These are phyloP conservation scores for Gastrophysa polygoni DNA, from an alignment of 2,888 invertebrate species.

Conservation along the genomic window DNA sequence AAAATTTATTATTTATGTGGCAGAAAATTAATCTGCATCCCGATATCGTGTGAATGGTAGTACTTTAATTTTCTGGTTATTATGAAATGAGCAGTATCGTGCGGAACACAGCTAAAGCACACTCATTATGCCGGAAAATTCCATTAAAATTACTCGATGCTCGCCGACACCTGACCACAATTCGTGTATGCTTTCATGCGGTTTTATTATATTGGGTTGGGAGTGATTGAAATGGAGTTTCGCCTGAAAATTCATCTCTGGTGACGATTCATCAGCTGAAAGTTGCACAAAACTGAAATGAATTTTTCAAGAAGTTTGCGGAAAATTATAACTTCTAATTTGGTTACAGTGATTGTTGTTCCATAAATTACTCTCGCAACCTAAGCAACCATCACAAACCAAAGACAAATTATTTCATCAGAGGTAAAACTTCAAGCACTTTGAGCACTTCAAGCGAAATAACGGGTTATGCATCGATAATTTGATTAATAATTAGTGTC, in stretches of 20 bases:
- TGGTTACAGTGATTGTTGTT: too few species aligned
- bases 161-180: background rate
- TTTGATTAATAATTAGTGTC: too few species aligned
- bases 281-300: too few species aligned
- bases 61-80: conserved; percentile 12
- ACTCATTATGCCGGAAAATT: background rate
- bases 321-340: too few species aligned
- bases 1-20: conserved; percentile 13
- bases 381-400: too few species aligned
- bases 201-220: background rate
- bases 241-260: background rate
- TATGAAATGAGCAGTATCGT: conserved; percentile 5
- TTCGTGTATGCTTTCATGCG: background rate
- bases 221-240: background rate
- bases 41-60: conserved; percentile 2
- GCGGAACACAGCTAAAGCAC: background rate
- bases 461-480: too few species aligned
- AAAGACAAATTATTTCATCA: too few species aligned
- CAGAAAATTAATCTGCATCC: conserved; percentile 10
- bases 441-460: too few species aligned
- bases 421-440: too few species aligned
- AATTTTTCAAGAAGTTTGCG: too few species aligned
- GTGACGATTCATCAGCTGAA: background rate
- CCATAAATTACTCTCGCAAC: too few species aligned
- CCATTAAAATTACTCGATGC: background rate